Base-by-base conservation (phyloP, 2,113 vertebrate species). In the Archilochus colubris region DNA sequence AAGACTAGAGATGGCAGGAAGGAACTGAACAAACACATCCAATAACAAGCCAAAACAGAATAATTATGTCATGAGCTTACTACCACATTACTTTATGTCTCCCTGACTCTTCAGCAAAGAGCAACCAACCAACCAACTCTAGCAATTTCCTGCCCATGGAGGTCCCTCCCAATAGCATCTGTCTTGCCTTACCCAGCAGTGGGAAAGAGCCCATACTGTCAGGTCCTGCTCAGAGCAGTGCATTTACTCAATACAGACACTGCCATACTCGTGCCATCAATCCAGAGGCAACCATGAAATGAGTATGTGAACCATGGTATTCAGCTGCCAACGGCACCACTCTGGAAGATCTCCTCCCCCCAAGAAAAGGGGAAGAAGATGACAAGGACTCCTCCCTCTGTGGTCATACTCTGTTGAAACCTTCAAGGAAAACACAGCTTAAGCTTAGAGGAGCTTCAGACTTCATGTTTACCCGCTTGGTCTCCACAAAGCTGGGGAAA, bases 261-360 rank as follows among this genome's bases (percentile, higher is more conserved):
- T 0, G 2, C 21, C 2, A 1, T 69, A 12, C 21, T 58, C 19
- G 4, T 3, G 20, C 22, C 8, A 3, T 0, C 4, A 63, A 69
- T 24, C 18, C 31, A 40, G 27, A 43, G 57, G 38, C 58, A 85
- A 31, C 15, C 21, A 36, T 0, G 1, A 25, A 40, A 13, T 40
- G 40, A 40, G 40, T 40, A 11, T 40, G 40, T 40, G 40, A 40
- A 40, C 40, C 40, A 40, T 40, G 40, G 40, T 11, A 31, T 50
- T 64, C 76, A 43, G 28, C 2, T 36, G 54, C 78, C 27, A 43
- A n/a, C 17, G 54, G 18, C 30, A 11, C 38, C 25, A 33, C 44
- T 16, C 48, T 57, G 62, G 23, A 57, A 28, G 33, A 50, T 17
- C 15, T 69, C 59, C 14, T 40, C 14, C 27, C 7, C 14, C 27